Percentiles rank a stretch among this genome's conserved stretches.
Conservation (phyloP, 2,888 invertebrate genomes). For the Pelosia muscerda region DNA sequence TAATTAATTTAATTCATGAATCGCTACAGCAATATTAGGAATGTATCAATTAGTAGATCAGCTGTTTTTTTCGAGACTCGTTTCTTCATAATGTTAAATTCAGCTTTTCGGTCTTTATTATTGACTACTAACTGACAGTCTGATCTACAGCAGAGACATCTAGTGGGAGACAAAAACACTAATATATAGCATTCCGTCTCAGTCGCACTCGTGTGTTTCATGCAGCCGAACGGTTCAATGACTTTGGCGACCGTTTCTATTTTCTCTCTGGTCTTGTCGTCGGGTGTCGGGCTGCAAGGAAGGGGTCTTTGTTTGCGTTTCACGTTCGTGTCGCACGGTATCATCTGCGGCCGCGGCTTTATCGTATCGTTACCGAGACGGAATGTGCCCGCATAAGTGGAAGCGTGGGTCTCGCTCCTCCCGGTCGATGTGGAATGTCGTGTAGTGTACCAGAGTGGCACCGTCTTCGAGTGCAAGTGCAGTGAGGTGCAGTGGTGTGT, state of each 20-base stretch:
- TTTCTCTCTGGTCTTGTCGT: conserved; percentile 86
- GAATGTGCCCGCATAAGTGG: conserved; percentile 85
- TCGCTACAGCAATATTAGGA: not conserved
- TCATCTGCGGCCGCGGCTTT: conserved; percentile 74
- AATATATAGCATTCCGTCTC: conserved; percentile 62
- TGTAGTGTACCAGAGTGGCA: conserved; percentile 82
- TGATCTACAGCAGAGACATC: conserved; percentile 61
- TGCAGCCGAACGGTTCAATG: conserved; percentile 85
- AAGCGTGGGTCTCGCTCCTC: conserved; percentile 84
- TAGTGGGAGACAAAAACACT: conserved; percentile 52
- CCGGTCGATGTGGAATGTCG: conserved; percentile 83
- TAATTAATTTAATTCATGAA: not conserved
- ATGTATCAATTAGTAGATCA: conserved; percentile 6
- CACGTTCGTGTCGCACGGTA: conserved; percentile 84
- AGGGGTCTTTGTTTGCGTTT: conserved; percentile 87
- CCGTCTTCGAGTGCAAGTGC: conserved; percentile 83
- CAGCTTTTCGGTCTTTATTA: conserved; percentile 63
- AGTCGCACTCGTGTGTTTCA: conserved; percentile 74
- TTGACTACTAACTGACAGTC: conserved; percentile 44
- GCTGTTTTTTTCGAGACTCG: conserved; percentile 12
- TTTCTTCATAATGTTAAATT: not conserved
- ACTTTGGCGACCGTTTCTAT: conserved; percentile 86
- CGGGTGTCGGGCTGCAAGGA: conserved; percentile 77
- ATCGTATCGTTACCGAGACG: conserved; percentile 81
- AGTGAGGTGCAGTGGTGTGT: conserved; percentile 85